A percentile compares a stretch with the other conserved stretches of the same genome.
Evolutionary conservation across 2,888 invertebrate genomes (phyloP).

Genomic region (Tachina grossa): DNA sequence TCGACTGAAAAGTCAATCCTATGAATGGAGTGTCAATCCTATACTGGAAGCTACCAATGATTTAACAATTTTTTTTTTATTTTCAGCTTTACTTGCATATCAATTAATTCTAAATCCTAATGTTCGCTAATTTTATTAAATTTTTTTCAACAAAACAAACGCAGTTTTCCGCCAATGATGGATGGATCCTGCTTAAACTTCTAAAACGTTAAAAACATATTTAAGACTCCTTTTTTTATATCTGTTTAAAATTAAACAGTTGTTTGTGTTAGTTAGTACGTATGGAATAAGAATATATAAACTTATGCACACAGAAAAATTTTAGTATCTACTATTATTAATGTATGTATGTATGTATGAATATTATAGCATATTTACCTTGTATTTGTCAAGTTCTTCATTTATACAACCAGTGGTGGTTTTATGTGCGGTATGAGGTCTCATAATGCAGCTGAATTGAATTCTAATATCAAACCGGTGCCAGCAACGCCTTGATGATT

Average conservation of each 20-base stretch:
- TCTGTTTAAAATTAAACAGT: neutral
- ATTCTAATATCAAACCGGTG: slow-evolving; percentile 79
- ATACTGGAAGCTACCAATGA: too few relatives aligned
- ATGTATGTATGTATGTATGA: neutral
- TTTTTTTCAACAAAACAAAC: neutral
- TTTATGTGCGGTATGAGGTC: slow-evolving; percentile 59
- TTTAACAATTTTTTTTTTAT: too few relatives aligned
- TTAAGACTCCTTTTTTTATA: slow-evolving; percentile 43
- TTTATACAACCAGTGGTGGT: slow-evolving; percentile 63
- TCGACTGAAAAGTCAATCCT: too few relatives aligned
- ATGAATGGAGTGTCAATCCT: too few relatives aligned
- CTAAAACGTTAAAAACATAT: slow-evolving; percentile 19
- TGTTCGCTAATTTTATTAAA: too few relatives aligned
- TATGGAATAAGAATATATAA: slow-evolving; percentile 1
- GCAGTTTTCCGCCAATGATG: neutral
- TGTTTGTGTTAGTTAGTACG: neutral
- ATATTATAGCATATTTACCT: slow-evolving; percentile 31
- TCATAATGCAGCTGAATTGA: slow-evolving; percentile 79
- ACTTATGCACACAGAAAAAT: slow-evolving; percentile 20
- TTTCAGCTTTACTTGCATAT: too few relatives aligned
- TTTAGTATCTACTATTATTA: slow-evolving; percentile 6
- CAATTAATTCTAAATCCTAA: too few relatives aligned
- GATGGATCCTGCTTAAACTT: slow-evolving; percentile 8
- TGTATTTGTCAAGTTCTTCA: slow-evolving; percentile 2
- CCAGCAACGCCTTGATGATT: slow-evolving; percentile 47